These are phyloP conservation scores for Spermophilus dauricus DNA, from an alignment of 2,113 vertebrate genomes.

Conservation along the genomic window DNA sequence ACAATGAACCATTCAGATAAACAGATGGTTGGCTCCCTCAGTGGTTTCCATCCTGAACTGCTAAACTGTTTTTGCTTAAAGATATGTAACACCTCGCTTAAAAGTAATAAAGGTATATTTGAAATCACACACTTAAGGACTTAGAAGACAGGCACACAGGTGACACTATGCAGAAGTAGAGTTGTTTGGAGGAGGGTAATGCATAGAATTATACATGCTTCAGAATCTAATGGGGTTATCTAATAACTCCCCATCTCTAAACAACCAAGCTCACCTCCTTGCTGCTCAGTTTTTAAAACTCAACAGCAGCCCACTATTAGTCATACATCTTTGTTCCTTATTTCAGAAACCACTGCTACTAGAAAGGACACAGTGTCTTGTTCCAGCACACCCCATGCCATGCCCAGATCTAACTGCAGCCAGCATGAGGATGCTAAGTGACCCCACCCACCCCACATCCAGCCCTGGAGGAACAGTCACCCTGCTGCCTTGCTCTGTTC, in stretches of 20 bases:
- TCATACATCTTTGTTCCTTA: neutral
- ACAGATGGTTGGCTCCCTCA: neutral
- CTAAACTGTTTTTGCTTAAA: neutral
- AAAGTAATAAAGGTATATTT: slow-evolving; percentile 24
- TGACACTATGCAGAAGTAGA: neutral
- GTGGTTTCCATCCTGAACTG: neutral
- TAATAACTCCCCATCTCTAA: neutral
- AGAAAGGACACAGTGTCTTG: neutral
- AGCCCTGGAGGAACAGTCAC: neutral
- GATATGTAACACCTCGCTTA: neutral
- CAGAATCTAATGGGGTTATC: neutral
- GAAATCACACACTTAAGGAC: neutral
- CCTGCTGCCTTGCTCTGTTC: neutral
- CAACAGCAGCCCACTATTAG: neutral
- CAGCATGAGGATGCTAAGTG: neutral
- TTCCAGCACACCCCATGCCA: neutral
- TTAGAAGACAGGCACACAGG: neutral
- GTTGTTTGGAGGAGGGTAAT: neutral
- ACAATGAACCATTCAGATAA: neutral
- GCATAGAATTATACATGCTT: neutral
- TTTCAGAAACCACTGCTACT: neutral
- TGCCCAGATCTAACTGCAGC: neutral
- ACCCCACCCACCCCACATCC: neutral
- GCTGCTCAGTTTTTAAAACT: neutral
- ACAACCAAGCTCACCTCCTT: neutral